These are phyloP conservation scores for Atopsyche davidsoni DNA, from an alignment of 1,140 invertebrate genomes.

Conservation along the genomic window DNA sequence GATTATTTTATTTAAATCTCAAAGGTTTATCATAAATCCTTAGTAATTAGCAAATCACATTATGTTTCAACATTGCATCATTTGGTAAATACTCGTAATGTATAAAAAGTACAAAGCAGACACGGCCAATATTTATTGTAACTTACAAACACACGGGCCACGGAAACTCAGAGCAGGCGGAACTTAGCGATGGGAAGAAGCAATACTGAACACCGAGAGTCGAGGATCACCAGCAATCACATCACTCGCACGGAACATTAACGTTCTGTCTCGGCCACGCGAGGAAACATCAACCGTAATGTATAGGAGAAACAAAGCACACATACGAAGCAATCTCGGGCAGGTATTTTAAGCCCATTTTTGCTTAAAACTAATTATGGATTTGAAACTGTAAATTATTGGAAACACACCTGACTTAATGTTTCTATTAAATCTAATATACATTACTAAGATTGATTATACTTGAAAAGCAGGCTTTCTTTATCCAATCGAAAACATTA, in stretches of 20 bases:
- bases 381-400: no score
- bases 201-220: neutral
- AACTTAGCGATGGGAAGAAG: no score
- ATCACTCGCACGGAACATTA: neutral
- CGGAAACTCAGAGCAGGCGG: neutral
- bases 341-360: no score
- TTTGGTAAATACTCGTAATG: conserved; percentile 23
- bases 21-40: conserved; percentile 22
- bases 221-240: neutral
- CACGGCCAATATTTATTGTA: conserved; percentile 6
- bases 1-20: conserved; percentile 25
- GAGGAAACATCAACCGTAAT: no score
- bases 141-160: conserved; percentile 3
- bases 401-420: no score
- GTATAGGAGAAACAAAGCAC: no score
- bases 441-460: no score
- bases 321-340: no score
- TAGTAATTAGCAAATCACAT: conserved; percentile 27
- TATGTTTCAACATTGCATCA: conserved; percentile 26
- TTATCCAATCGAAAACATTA: no score
- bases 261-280: neutral
- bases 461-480: no score
- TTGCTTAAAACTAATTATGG: no score
- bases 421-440: no score
- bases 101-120: conserved; percentile 29